Base-by-base conservation (phyloP, 2,888 invertebrate species). In the Drosophila conformis region DNA sequence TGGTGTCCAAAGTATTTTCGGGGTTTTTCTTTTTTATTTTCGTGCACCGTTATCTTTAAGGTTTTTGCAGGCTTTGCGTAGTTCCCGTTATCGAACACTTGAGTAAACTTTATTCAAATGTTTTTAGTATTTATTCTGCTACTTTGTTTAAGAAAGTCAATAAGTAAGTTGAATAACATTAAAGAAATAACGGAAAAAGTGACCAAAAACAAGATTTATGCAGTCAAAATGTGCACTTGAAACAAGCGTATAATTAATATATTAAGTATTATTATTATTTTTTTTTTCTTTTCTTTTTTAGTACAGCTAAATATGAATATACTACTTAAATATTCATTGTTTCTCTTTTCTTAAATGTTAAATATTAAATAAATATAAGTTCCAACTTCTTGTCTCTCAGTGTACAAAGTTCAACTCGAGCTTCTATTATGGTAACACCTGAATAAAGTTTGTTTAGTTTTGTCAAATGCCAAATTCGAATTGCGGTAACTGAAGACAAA, bases 61-160 rank as follows among this genome's bases (percentile, higher is more conserved):
- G 21, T 29, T 38, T 35, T 27, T 18, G 13, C 38, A 42, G 15
- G 21, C 54, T 54, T 40, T 25, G 11, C n/a, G 4, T n/a, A 18
- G n/a, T 33, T 25, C 18, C n/a, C 15, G 40, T 29, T 42, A 8
- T 25, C 2, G 5, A 62, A 60, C 76, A 77, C 56, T 69, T 77
- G 69, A 49, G 15, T 35, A 78, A 73, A 78, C 36, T 59, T 57
- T 60, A 25, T 21, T 38, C 27, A 18, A 36, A 27, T 54, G 54
- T 64, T 76, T 46, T n/a, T 4, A 27, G 40, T 46, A 25, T 33
- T 58, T 40, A 27, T 13, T 7, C 21, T 8, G n/a, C 11, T 33
- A 11, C 27, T 78, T 52, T 61, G 27, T 48, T 58, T 31, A 18
- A 31, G 52, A 60, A 73, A 65, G 31, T n/a, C 51, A 18, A 46